Percentiles rank a stretch among this genome's conserved stretches.
phyloP scores from a whole-genome alignment of 2,113 vertebrate genomes.

The Chionomys nivalis region DNA sequence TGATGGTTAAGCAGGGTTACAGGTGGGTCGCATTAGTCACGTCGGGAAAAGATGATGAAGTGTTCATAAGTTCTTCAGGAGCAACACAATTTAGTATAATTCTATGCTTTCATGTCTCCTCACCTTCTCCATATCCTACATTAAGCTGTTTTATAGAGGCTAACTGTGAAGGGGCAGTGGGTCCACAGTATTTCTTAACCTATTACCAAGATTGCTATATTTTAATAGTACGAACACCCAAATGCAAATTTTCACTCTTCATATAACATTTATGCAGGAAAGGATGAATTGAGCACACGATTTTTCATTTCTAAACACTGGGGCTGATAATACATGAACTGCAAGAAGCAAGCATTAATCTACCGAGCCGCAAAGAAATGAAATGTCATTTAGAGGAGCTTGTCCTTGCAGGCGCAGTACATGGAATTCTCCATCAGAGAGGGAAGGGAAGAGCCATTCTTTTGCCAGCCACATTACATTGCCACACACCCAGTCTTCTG shows the following conservation, averaged over 20 bases:
- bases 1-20: constrained; percentile 45
- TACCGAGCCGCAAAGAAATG: constrained; percentile 78
- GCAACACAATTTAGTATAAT: constrained; percentile 19
- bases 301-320: constrained; percentile 83
- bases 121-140: constrained; percentile 71
- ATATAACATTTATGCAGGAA: constrained; percentile 84
- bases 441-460: constrained; percentile 20
- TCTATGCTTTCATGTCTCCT: constrained; percentile 65
- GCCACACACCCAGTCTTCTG: neutral
- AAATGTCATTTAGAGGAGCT: constrained; percentile 81
- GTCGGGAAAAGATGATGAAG: constrained; percentile 33
- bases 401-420: constrained; percentile 59
- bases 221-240: constrained; percentile 76
- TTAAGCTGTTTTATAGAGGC: constrained; percentile 76
- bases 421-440: constrained; percentile 61
- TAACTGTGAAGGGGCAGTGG: constrained; percentile 72
- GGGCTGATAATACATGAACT: constrained; percentile 77
- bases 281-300: constrained; percentile 80
- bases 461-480: constrained; percentile 15
- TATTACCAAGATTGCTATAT: constrained; percentile 78
- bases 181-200: constrained; percentile 70
- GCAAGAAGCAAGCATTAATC: constrained; percentile 80
- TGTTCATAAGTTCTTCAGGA: constrained; percentile 59
- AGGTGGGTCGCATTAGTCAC: neutral
- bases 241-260: constrained; percentile 83